Evolutionary conservation across 2,113 vertebrate species (phyloP), one percentile per base, ranked within the genome.

Genomic region (Fulmarus glacialis): DNA sequence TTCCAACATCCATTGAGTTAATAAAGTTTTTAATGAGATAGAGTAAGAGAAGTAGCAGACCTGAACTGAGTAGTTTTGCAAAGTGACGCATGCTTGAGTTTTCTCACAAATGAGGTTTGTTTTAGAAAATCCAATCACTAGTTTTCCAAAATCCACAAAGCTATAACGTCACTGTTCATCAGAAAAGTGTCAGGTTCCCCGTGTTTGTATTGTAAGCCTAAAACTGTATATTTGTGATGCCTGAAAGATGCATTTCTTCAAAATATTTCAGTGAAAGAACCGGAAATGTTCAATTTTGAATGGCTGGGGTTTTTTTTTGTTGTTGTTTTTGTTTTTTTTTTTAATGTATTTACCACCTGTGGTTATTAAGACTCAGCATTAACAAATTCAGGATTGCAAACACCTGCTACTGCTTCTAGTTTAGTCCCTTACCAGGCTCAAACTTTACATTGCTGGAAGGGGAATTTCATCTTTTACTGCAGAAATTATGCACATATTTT

Each of bases 281-380:
- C 6, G 5, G 74, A 94, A 98, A 83, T 89, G 21, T 92, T 96
- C 40, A 17, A 36, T 87, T 95, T 97, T 93, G 68, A 93, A 93
- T 87, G 32, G 30, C 5, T 71, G 42, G n/a, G n/a, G n/a, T n/a
- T n/a, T n/a, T n/a, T 38, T 26, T 88, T 45, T 88, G 95, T 96
- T 72, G n/a, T 86, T 50, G 5, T 42, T 42, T 45, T 45, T 89
- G 12, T 91, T 95, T 94, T 45, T 88, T 95, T 96, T 72, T 86
- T 52, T 2, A 91, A 63, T 88, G 30, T 53, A 82, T 95, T 97
- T 97, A 70, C 45, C 71, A 95, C 74, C 80, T 96, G 95, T 97
- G 47, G 52, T 97, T 97, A 93, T 98, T 97, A 97, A 81, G 27
- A 36, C 48, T 95, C 72, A 87, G 23, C 24, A 19, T 95, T 96